Evolutionary conservation across 2,888 invertebrate species (phyloP).

Genomic region (Schizotus pectinicornis): DNA sequence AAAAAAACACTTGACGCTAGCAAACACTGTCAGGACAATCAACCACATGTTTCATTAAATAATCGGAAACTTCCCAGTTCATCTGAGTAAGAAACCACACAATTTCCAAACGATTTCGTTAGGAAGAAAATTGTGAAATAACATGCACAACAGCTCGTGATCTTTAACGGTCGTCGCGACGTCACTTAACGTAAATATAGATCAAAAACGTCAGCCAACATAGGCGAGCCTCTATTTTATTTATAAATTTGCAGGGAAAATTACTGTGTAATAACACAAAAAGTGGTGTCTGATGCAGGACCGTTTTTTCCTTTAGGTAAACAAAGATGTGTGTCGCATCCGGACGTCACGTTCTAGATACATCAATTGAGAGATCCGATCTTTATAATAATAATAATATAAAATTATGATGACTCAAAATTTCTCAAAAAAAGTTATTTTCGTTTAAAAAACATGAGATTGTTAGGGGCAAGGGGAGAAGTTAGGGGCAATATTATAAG

Average conservation of each 20-base stretch:
- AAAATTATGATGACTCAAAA: no score
- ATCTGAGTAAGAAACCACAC: slow-evolving; percentile 5
- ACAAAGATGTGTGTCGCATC: no score
- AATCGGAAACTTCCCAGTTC: background rate
- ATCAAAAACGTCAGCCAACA: slow-evolving; percentile 12
- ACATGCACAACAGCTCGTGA: slow-evolving; percentile 16
- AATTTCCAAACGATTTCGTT: slow-evolving; percentile 7
- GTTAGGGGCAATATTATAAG: no score
- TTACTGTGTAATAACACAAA: background rate
- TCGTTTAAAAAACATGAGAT: no score
- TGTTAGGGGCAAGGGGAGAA: no score
- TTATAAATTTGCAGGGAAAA: background rate
- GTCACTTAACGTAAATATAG: slow-evolving; percentile 22
- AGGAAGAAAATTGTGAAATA: background rate
- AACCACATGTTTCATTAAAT: slow-evolving; percentile 4
- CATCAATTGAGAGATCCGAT: no score
- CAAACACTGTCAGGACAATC: background rate
- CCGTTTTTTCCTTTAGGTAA: no score
- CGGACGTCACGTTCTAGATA: no score
- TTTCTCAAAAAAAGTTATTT: no score
- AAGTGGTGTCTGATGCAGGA: no score
- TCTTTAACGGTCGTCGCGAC: slow-evolving; percentile 15
- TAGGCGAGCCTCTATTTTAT: slow-evolving; percentile 10
- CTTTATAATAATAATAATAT: no score
- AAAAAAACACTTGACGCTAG: background rate